A percentile compares a stretch with the other conserved stretches of the same genome.
Conservation (phyloP, 2,113 vertebrate genomes). For the Gopherus flavomarginatus region DNA sequence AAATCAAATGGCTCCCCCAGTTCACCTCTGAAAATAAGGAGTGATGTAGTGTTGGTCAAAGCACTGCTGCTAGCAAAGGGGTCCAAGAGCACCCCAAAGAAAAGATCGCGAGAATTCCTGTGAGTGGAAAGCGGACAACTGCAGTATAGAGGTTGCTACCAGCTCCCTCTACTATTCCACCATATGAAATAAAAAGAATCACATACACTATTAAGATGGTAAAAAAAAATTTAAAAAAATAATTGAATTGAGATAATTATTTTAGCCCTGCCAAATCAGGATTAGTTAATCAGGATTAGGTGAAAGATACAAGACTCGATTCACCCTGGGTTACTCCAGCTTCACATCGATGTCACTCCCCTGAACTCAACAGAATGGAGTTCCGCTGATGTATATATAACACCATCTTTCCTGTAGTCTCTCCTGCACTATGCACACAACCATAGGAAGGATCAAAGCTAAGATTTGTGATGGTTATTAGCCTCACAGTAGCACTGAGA, state of each 20-base stretch:
- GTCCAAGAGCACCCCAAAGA: not conserved
- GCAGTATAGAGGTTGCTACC: rapidly evolving
- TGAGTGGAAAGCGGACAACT: not conserved
- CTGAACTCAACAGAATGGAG: not conserved
- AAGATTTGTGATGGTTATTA: not conserved
- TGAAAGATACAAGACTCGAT: not conserved
- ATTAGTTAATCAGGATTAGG: not conserved
- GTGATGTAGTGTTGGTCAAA: not conserved
- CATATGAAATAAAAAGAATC: rapidly evolving
- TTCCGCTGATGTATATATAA: not conserved
- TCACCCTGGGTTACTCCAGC: not conserved
- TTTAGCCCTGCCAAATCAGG: not conserved
- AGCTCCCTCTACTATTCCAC: rapidly evolving
- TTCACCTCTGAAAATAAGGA: not conserved
- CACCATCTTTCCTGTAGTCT: not conserved
- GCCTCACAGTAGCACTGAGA: not conserved
- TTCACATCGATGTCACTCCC: not conserved
- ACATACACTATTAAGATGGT: rapidly evolving
- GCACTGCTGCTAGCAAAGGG: not conserved
- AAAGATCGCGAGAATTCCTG: not conserved
- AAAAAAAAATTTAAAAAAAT: not conserved
- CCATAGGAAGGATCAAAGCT: not conserved
- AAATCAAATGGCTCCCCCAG: not conserved
- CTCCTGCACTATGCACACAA: not conserved
- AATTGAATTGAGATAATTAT: not conserved